Evolutionary conservation across 1,140 invertebrate species (phyloP).

Genomic region (Oedothorax gibbosus): DNA sequence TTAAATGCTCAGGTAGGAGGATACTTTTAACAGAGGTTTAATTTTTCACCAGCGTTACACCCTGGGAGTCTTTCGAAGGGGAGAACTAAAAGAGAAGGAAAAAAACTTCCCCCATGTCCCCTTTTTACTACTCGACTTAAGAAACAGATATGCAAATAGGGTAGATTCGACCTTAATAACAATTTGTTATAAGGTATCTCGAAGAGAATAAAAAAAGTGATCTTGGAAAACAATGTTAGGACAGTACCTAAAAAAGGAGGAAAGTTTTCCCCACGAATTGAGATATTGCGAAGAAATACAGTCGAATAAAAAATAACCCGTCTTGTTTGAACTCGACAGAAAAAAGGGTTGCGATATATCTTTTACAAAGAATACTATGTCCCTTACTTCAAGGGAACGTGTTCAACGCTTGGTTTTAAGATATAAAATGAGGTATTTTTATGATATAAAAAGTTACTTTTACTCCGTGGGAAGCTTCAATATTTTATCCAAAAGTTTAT

Average conservation of each 20-base stretch:
- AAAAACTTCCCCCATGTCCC: not conserved
- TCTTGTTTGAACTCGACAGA: slow-evolving; percentile 10
- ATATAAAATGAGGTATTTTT: slow-evolving; percentile 26
- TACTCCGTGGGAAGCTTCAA: too few species aligned
- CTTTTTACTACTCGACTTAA: not conserved
- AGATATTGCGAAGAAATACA: slow-evolving; percentile 20
- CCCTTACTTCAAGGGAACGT: slow-evolving; percentile 8
- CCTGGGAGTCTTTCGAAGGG: slow-evolving; percentile 5
- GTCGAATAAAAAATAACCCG: not conserved
- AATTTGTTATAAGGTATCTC: slow-evolving; percentile 53
- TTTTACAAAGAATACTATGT: slow-evolving; percentile 38
- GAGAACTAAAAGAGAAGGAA: slow-evolving; percentile 11
- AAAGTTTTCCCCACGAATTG: slow-evolving; percentile 13
- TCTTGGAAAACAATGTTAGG: slow-evolving; percentile 11
- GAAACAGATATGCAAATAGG: slow-evolving; percentile 50
- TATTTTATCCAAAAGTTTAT: too few species aligned
- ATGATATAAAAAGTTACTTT: not conserved
- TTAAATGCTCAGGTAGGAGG: slow-evolving; percentile 43
- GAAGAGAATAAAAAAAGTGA: slow-evolving; percentile 3
- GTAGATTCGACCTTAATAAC: slow-evolving; percentile 57
- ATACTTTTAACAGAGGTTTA: slow-evolving; percentile 51
- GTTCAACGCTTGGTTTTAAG: slow-evolving; percentile 39
- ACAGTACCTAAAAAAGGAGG: slow-evolving; percentile 1
- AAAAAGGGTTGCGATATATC: slow-evolving; percentile 53
- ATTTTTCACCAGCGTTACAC: slow-evolving; percentile 49